A percentile compares a stretch with the other conserved stretches of the same genome.
Conservation (phyloP, 2,888 invertebrate genomes). For the Platynereis dumerilii region DNA sequence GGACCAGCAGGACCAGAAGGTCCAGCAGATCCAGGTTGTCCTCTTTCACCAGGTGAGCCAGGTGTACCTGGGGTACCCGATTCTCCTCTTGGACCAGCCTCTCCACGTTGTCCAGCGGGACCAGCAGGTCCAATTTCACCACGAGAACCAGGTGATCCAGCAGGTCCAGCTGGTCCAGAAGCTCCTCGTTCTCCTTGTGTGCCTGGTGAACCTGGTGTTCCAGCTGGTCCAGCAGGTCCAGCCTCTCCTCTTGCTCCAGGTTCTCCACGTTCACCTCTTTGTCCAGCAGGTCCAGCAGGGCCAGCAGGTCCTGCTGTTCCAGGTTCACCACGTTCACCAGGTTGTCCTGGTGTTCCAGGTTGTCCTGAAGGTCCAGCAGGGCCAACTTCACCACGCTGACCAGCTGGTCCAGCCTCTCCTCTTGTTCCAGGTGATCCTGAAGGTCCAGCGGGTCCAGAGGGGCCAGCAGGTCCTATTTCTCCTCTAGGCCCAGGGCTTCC, state of each 20-base stretch:
- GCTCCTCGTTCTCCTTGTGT: slow-evolving; percentile 15
- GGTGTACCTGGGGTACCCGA: slow-evolving; percentile 10
- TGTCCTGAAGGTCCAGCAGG: slow-evolving; percentile 14
- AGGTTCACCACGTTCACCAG: slow-evolving; percentile 22
- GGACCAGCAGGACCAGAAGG: slow-evolving; percentile 25
- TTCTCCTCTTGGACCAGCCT: slow-evolving; percentile 42
- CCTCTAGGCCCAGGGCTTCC: slow-evolving; percentile 24
- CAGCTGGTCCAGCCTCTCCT: slow-evolving; percentile 17
- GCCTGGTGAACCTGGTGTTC: slow-evolving; percentile 27
- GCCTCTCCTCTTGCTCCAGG: slow-evolving; percentile 21
- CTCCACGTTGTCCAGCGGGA: slow-evolving; percentile 24
- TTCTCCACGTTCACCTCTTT: slow-evolving; percentile 9
- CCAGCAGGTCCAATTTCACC: slow-evolving; percentile 27
- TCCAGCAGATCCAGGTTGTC: slow-evolving; percentile 14
- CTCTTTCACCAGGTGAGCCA: slow-evolving; percentile 11
- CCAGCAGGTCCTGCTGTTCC: slow-evolving; percentile 13
- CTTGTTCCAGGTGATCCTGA: slow-evolving; percentile 6
- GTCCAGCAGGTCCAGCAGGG: slow-evolving; percentile 7
- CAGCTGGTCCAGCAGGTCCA: slow-evolving; percentile 17
- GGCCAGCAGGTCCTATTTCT: slow-evolving; percentile 8
- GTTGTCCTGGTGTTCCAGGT: slow-evolving; percentile 14
- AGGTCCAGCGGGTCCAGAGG: slow-evolving; percentile 21
- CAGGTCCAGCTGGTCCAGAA: slow-evolving; percentile 38
- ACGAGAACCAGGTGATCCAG: slow-evolving; percentile 26
- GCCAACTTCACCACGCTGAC: slow-evolving; percentile 20